Evolutionary conservation across 2,113 vertebrate species (phyloP), one percentile per base, ranked within the genome.

Genomic region (Turnix velox): DNA sequence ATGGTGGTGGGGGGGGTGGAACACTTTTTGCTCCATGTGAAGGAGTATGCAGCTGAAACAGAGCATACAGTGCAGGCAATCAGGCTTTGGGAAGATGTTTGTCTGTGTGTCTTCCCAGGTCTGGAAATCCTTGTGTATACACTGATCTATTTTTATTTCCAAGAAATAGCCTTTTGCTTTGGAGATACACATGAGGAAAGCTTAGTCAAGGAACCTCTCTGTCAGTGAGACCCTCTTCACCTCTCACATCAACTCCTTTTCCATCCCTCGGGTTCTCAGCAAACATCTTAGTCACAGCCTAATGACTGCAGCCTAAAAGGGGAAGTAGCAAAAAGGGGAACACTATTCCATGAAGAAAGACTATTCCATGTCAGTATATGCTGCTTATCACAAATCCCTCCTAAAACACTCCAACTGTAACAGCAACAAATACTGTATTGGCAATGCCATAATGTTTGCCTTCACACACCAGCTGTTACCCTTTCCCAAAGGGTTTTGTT

Each of bases 381-480:
- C 37, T 6, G 33, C 31, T 37, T 67, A 67, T 40, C 5, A 22
- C 39, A 82, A 92, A 82, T 82, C 90, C 86, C 51, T 94, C 67
- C 58, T 87, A 43, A 95, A 96, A 33, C 73, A 52, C 27, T 72
- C 57, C 61, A 79, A 35, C 65, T 82, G 73, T 66, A 95, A 84
- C 79, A 74, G 94, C 93, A 96, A 94, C 86, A 95, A 94, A 95
- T 91, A 93, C 66, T 66, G 45, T 65, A 90, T 77, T 93, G 91
- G 54, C 72, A 88, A 84, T 88, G 71, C 87, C 63, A 6, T 81
- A 82, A 69, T 71, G 82, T 87, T 88, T 95, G 90, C 58, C 58
- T 87, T 93, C 74, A 23, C 27, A 87, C 49, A 92, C 59, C 96
- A 96, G 78, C 57, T 82, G 82, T 59, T 92, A 68, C 52, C 86